Evolutionary conservation across 2,888 invertebrate species (phyloP), one percentile per base, ranked within the genome.

Genomic region (Maniola hyperantus): DNA sequence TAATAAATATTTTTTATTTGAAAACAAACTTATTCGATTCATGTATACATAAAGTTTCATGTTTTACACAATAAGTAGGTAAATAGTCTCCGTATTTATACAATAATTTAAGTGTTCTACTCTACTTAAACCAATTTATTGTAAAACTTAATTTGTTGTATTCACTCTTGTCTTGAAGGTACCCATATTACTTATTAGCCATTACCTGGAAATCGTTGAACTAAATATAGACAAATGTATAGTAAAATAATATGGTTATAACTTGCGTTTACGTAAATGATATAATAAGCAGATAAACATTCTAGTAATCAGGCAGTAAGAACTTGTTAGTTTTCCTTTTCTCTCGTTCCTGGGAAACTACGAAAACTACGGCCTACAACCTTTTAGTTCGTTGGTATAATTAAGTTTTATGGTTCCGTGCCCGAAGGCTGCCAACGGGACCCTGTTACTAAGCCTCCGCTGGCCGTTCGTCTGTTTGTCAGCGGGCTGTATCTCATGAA

Each of bases 1-100:
- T n/a, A n/a, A n/a, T 81, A 82, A 88, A 85, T 90, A 89, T 87
- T 91, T 88, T 91, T 91, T 89, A 91, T 90, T 91, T 85, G 87
- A 91, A 91, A 91, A 91, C 91, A 90, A 91, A 91, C 88, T 87
- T 88, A 86, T 83, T 81, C 80, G 74, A 81, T 83, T 83, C 80
- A 85, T 89, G 87, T 89, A 87, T 89, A 89, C 88, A 88, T 88
- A 88, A 84, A 88, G 80, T 84, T 83, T 81, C 77, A 87, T 85
- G 83, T 85, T 76, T 83, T 78, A 85, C 84, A 83, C n/a, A n/a
- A n/a, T n/a, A n/a, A n/a, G n/a, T n/a, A n/a, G n/a, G n/a, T 85
- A 83, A 79, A 82, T 83, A 85, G 71, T 82, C 79, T 79, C 75
- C 83, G 77, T 82, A 81, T 82, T 53, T 71, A 75, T 82, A 83